Conservation (phyloP, 2,113 vertebrate species). For the Geothlypis trichas region DNA sequence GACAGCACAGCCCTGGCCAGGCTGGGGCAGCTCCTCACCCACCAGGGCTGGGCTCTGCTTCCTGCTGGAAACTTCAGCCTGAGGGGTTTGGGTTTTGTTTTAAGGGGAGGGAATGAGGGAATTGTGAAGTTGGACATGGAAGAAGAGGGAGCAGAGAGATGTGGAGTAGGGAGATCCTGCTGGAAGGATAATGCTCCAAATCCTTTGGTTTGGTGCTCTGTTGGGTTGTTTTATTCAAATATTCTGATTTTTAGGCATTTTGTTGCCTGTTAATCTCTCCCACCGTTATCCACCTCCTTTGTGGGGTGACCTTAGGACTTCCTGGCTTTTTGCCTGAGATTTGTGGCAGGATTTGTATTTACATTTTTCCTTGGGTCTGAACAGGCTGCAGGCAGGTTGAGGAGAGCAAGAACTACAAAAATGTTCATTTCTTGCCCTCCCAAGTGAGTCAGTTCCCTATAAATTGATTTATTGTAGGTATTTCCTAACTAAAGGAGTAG, state of each 20-base stretch:
- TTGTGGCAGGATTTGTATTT: background rate
- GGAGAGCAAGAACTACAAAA: background rate
- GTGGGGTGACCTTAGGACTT: accelerated
- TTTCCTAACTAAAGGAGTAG: background rate
- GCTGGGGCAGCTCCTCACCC: background rate
- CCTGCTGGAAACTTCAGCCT: background rate
- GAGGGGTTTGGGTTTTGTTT: background rate
- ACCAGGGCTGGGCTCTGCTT: background rate
- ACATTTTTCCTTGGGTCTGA: no score
- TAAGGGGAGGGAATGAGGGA: accelerated
- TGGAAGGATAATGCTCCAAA: background rate
- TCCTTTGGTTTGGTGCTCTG: accelerated
- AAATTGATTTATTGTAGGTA: background rate
- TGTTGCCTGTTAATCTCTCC: background rate
- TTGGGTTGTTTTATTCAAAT: background rate
- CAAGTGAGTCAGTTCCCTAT: background rate
- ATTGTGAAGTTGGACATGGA: accelerated
- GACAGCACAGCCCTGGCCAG: background rate
- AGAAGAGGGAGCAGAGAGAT: background rate
- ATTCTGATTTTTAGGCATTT: background rate
- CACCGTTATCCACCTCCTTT: background rate
- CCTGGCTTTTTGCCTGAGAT: background rate
- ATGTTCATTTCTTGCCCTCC: background rate
- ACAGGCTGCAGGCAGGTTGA: background rate
- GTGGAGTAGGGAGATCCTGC: background rate